These are phyloP conservation scores for Rhabdophis nuchalis DNA, from an alignment of 2,797 vertebrate genomes.

Conservation along the genomic window DNA sequence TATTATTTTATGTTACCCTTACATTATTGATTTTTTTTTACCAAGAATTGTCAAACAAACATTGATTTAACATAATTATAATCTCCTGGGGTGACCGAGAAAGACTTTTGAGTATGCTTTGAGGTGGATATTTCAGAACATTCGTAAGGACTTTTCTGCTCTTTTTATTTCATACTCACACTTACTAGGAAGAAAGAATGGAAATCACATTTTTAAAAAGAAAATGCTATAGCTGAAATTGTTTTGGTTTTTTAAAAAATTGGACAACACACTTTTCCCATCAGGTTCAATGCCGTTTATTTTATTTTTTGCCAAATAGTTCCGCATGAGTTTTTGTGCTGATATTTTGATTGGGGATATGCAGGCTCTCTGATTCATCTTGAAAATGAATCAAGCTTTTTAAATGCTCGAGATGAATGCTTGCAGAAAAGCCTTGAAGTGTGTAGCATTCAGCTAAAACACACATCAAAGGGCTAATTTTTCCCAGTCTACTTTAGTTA, in stretches of 20 bases:
- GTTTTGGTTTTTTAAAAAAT: background rate
- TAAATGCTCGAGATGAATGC: background rate
- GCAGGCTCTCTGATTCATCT: background rate
- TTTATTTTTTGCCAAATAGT: background rate
- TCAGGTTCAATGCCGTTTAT: background rate
- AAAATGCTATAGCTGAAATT: background rate
- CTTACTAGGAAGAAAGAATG: background rate
- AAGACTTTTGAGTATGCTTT: background rate
- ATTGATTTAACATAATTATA: background rate
- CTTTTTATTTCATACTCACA: background rate
- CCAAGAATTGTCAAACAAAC: background rate
- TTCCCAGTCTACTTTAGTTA: background rate
- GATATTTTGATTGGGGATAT: background rate
- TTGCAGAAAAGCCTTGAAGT: background rate
- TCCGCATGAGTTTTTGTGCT: background rate
- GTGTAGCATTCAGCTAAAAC: background rate
- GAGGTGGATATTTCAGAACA: background rate
- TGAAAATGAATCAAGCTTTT: background rate
- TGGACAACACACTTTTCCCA: background rate
- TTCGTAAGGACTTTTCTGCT: background rate
- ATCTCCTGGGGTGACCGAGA: background rate
- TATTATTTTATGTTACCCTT: background rate
- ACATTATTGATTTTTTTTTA: background rate
- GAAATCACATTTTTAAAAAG: background rate
- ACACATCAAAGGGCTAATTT: background rate